Base-by-base conservation (phyloP, 2,888 invertebrate species). In the Crematogaster levior region DNA sequence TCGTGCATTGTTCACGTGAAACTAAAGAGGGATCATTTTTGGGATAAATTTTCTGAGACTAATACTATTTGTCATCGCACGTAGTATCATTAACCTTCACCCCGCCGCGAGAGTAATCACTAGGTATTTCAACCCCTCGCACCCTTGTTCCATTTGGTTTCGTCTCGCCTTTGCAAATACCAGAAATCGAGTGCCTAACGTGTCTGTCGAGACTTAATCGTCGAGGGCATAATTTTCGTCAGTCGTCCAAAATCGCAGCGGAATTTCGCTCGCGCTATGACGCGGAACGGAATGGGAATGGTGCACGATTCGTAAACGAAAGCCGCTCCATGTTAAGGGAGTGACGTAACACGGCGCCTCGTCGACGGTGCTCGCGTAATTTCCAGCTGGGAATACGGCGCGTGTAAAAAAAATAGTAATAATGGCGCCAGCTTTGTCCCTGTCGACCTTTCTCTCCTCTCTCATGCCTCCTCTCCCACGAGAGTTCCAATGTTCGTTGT, bases 381-480 rank as follows among this genome's bases (percentile, higher is more conserved):
- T 86, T 90, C 66, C 75, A 85, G 73, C 81, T 75, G 73, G 46
- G 81, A 66, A 66, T 46, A 58, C 43, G 75, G 65, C 51, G 51
- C 66, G 82, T 81, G 72, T 61, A 84, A 84, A 73, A 75, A 84
- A 82, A 82, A 82, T 83, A 74, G 66, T 81, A 83, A 74, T 83
- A 87, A 87, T 84, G 83, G 61, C 51, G 34, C 51, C 34, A 72
- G 72, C 79, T 87, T 87, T 82, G 81, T 87, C 85, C 73, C 61
- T 58, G 81, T 85, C 84, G 56, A 40, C 60, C 48, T 21, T 21
- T 46, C 21, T 9, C 56, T 37, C 34, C 40, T 18, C 43, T 24
- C 74, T 68, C 66, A 12, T 34, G 53, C 18, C 27, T 18, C 4
- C 37, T 34, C 43, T 68, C 43, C 77, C 77, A 30, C 37, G 80